Percentiles rank a stretch among this genome's conserved stretches.
phyloP scores from a whole-genome alignment of 2,797 vertebrate species.

The Pygocentrus nattereri region DNA sequence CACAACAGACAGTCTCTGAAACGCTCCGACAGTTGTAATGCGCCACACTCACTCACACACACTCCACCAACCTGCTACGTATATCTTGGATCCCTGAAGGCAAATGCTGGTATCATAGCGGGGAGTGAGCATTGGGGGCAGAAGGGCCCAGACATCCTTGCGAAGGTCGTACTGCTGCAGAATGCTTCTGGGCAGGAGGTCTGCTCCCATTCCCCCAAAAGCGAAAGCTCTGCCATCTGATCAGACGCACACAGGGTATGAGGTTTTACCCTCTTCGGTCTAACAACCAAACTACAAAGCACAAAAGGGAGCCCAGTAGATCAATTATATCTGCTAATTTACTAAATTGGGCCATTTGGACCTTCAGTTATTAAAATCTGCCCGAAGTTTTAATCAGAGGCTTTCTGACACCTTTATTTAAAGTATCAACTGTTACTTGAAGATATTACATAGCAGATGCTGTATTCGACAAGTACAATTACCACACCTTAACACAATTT shows the following conservation, averaged over 20 bases:
- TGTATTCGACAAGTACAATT: no score
- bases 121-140: slow-evolving; percentile 93
- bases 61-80: slow-evolving; percentile 86
- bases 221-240: slow-evolving; percentile 91
- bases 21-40: slow-evolving; percentile 17
- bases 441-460: no score
- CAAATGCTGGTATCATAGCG: slow-evolving; percentile 90
- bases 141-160: slow-evolving; percentile 94
- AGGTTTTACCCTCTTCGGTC: slow-evolving; percentile 12
- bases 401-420: slow-evolving; percentile 3
- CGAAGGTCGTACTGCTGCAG: slow-evolving; percentile 95
- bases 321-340: background rate
- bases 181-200: slow-evolving; percentile 90
- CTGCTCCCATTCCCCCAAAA: slow-evolving; percentile 92
- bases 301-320: slow-evolving; percentile 5
- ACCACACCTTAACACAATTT: no score
- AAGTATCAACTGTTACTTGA: no score
- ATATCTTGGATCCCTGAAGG: slow-evolving; percentile 91
- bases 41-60: slow-evolving; percentile 16
- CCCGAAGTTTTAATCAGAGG: background rate
- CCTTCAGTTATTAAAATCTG: slow-evolving; percentile 1
- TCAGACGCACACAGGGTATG: slow-evolving; percentile 19
- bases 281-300: background rate
- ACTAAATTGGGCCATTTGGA: background rate
- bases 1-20: slow-evolving; percentile 27